A percentile compares a stretch with the other conserved stretches of the same genome.
These are phyloP conservation scores for Erebia ligea DNA, from an alignment of 2,888 invertebrate species.

Conservation along the genomic window DNA sequence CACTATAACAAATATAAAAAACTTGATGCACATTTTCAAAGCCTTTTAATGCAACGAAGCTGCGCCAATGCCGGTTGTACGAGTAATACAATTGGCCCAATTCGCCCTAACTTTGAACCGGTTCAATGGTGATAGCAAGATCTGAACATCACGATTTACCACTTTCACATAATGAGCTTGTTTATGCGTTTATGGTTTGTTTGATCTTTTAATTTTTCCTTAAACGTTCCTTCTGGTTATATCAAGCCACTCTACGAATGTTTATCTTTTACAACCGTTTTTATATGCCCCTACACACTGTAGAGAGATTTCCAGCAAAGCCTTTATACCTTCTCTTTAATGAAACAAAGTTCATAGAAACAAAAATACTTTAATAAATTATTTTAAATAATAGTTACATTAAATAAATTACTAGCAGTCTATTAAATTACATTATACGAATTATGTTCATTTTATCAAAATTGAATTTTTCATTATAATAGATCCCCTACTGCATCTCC, in stretches of 20 bases:
- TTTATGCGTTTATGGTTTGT: background rate
- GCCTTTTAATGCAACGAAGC: slow-evolving; percentile 51
- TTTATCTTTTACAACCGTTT: slow-evolving; percentile 32
- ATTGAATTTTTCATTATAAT: slow-evolving; percentile 55
- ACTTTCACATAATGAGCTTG: slow-evolving; percentile 61
- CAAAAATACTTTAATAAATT: slow-evolving; percentile 1
- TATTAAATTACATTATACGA: background rate
- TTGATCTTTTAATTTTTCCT: slow-evolving; percentile 16
- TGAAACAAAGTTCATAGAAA: slow-evolving; percentile 3
- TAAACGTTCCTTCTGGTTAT: slow-evolving; percentile 19
- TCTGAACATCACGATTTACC: slow-evolving; percentile 46
- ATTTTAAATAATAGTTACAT: slow-evolving; percentile 12
- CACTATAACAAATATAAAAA: slow-evolving; percentile 39
- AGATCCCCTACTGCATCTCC: slow-evolving; percentile 73
- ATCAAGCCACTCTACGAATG: slow-evolving; percentile 5
- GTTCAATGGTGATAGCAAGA: slow-evolving; percentile 63
- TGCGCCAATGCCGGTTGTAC: slow-evolving; percentile 59
- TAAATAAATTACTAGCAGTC: slow-evolving; percentile 21
- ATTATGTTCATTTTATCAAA: slow-evolving; percentile 11
- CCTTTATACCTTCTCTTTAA: background rate
- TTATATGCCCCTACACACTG: slow-evolving; percentile 27
- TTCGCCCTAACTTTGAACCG: slow-evolving; percentile 67
- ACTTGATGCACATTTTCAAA: slow-evolving; percentile 43
- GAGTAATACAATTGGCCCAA: slow-evolving; percentile 65
- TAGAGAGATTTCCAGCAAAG: background rate